Conservation (phyloP, 2,113 vertebrate genomes). For the Tiliqua scincoides region DNA sequence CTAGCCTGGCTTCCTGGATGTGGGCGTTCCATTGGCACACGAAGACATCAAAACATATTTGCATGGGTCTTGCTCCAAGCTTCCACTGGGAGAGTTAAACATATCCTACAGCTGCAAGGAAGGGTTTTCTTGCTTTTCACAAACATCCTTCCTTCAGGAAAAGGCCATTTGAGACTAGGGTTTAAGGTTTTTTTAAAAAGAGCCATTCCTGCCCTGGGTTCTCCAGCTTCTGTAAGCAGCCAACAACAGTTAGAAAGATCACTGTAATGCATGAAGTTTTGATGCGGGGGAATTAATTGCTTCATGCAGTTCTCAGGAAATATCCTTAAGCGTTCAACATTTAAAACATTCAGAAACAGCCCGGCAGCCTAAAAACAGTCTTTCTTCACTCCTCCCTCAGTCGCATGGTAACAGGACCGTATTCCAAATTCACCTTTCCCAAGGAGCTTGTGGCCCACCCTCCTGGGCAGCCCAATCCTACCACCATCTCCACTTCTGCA, state of each 20-base stretch:
- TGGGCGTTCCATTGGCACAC: slow-evolving; percentile 66
- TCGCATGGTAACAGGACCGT: too few relatives aligned
- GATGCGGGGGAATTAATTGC: neutral
- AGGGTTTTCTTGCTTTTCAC: slow-evolving; percentile 36
- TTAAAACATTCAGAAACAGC: too few relatives aligned
- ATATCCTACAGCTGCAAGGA: slow-evolving; percentile 64
- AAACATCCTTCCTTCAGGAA: slow-evolving; percentile 46
- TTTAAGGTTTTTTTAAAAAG: slow-evolving; percentile 11
- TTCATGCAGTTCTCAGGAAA: neutral
- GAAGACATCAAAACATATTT: slow-evolving; percentile 68
- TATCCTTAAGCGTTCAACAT: too few relatives aligned
- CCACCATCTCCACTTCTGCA: too few relatives aligned
- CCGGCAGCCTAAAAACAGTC: too few relatives aligned
- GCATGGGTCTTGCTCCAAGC: slow-evolving; percentile 59
- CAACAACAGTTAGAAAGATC: neutral
- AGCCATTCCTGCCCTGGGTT: neutral
- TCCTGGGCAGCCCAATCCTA: too few relatives aligned
- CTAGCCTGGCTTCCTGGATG: slow-evolving; percentile 58
- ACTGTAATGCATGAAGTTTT: neutral
- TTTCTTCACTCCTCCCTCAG: too few relatives aligned
- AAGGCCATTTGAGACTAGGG: slow-evolving; percentile 31
- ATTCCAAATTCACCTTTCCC: too few relatives aligned
- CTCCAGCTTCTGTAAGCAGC: neutral
- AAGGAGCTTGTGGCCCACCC: too few relatives aligned
- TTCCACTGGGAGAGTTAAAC: slow-evolving; percentile 61